phyloP scores from a whole-genome alignment of 2,113 vertebrate species.

The Tetrao urogallus region DNA sequence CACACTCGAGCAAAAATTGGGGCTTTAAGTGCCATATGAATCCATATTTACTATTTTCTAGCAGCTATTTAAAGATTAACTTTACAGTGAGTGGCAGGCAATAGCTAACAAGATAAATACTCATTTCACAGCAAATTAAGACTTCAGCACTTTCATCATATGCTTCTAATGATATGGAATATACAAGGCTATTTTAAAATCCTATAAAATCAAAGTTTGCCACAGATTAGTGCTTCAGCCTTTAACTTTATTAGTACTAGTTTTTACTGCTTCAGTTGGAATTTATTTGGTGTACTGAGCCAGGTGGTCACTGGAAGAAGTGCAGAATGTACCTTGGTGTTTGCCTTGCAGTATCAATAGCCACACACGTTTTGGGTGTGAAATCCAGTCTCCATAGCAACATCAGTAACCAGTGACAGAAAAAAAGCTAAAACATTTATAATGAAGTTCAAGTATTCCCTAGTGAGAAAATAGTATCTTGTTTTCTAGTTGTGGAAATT shows the following conservation, averaged over 20 bases:
- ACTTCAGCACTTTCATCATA: not conserved
- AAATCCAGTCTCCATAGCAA: not conserved
- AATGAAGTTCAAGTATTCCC: not conserved
- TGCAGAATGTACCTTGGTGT: not conserved
- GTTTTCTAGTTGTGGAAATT: not conserved
- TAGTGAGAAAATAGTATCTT: not conserved
- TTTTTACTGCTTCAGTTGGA: not conserved
- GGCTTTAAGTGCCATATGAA: not conserved
- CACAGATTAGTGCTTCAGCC: not conserved
- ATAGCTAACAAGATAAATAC: not conserved
- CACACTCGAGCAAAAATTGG: not conserved
- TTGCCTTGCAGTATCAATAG: not conserved
- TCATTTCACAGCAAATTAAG: not conserved
- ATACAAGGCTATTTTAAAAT: not conserved
- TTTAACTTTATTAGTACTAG: not conserved
- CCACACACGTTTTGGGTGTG: not conserved
- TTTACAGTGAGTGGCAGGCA: not conserved
- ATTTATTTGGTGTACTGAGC: not conserved
- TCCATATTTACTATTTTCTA: not conserved
- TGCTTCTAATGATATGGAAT: not conserved
- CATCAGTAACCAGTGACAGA: too few species aligned
- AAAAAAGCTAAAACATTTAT: not conserved
- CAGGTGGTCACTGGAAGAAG: not conserved
- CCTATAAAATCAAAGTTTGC: not conserved
- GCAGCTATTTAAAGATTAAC: not conserved